Evolutionary conservation across 2,888 invertebrate species (phyloP), one percentile per base, ranked within the genome.

Genomic region (Galerucella nymphaeae): DNA sequence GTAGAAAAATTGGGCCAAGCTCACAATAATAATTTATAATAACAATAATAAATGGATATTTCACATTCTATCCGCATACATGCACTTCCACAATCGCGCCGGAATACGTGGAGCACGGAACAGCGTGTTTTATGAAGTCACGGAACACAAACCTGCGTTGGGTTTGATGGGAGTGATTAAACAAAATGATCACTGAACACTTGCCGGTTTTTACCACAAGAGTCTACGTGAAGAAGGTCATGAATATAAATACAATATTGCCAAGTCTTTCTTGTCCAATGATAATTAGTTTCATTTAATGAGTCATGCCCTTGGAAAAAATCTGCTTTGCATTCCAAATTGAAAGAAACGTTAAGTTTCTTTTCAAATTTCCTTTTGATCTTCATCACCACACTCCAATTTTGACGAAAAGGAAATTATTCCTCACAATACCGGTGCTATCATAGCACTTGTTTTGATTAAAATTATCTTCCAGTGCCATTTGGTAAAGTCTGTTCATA

Each of bases 1-100:
- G 48, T 16, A 50, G 45, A 30, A 30, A 5, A 71, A 62, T 71
- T 38, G 67, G 71, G 71, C 71, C 71, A 71, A 71, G 67, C 73
- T 63, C 73, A 66, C 70, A 73, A 53, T 61, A 30, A 30, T 61
- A 30, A 30, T 30, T 30, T 38, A 61, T 61, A 13, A 18, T 42
- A 61, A 23, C 30, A 38, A 59, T 30, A 62, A 62, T 11, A 18
- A 18, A 16, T 16, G 9, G 53, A 53, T 66, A 66, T 30, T 66
- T 66, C 66, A 66, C 66, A 62, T 62, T 62, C 61, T 62, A 18
- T 62, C 18, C 41, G 41, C 61, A 62, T 62, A 42, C 42, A 18
- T 62, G 61, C 61, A 41, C 61, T 62, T 62, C 61, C 61, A 62
- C 61, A 41, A 62, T 42, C n/a, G 9, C 58, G 58, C 42, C 16